Evolutionary conservation across 2,113 vertebrate genomes (phyloP).

Genomic region (Carassius gibelio): DNA sequence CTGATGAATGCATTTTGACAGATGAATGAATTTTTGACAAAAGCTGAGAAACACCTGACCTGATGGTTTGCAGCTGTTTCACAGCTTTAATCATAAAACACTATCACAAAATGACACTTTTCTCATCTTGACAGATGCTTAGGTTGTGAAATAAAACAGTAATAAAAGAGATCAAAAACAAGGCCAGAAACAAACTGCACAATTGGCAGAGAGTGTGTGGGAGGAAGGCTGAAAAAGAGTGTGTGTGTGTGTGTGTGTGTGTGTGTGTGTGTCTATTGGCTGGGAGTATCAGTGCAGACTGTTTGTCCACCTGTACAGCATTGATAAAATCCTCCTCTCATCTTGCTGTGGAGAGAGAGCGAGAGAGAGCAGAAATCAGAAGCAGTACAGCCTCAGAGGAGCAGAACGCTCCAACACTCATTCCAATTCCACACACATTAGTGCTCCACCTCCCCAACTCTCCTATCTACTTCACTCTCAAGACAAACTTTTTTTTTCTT

Average conservation of each 20-base stretch:
- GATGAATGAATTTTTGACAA: neutral
- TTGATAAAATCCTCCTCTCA: constrained; percentile 39
- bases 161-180: neutral
- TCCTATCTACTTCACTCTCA: neutral
- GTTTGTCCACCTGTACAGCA: constrained; percentile 29
- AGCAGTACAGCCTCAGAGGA: neutral
- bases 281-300: constrained; percentile 11
- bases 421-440: constrained; percentile 38
- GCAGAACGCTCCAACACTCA: constrained; percentile 22
- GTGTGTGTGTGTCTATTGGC: neutral
- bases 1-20: neutral
- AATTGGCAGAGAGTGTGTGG: neutral
- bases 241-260: too few species aligned
- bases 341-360: neutral
- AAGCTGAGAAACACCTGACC: neutral
- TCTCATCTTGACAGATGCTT: neutral
- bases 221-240: neutral
- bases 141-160: neutral
- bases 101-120: neutral
- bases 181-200: neutral
- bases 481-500: neutral
- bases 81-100: neutral
- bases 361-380: neutral
- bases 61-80: neutral
- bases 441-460: neutral